Percentiles rank a stretch among this genome's conserved stretches.
Conservation (phyloP, 1,140 invertebrate species). For the Babylonia areolata region DNA sequence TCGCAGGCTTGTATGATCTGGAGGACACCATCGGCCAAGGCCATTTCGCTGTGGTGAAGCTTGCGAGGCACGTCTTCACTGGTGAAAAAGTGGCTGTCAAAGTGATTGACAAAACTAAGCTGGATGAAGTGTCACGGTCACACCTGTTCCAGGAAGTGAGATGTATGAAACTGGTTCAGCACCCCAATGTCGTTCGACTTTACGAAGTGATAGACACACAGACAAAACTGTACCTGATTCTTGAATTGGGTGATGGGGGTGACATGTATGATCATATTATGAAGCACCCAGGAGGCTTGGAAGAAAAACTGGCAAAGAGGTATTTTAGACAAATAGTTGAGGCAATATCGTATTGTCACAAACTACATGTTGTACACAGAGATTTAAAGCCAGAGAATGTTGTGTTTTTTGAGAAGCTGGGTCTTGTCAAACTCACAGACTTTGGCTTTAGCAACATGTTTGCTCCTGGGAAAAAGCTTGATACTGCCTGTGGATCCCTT, state of each 20-base stretch:
- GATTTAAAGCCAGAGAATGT: constrained; percentile 99
- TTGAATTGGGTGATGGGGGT: constrained; percentile 98
- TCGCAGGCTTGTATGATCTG: constrained; percentile 96
- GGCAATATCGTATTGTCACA: constrained; percentile 98
- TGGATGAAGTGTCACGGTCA: constrained; percentile 96
- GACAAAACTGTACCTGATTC: constrained; percentile 84
- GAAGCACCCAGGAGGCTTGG: constrained; percentile 86
- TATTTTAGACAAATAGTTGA: constrained; percentile 97
- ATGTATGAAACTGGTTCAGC: constrained; percentile 99
- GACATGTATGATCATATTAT: constrained; percentile 99
- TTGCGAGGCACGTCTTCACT: constrained; percentile 98
- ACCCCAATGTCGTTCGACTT: constrained; percentile 97
- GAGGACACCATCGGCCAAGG: constrained; percentile 90
- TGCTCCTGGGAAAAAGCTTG: constrained; percentile 96
- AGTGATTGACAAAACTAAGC: constrained; percentile 98
- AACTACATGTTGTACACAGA: constrained; percentile 93
- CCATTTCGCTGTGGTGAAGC: constrained; percentile 99
- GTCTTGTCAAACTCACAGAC: constrained; percentile 98
- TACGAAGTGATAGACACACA: constrained; percentile 99
- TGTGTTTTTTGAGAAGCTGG: constrained; percentile 98
- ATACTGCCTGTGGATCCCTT: constrained; percentile 99
- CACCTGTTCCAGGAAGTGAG: constrained; percentile 97
- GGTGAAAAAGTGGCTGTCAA: constrained; percentile 94
- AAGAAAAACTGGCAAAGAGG: constrained; percentile 86
- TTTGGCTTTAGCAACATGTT: constrained; percentile 98